Evolutionary conservation across 2,113 vertebrate species (phyloP).

Genomic region (Loxodonta africana): DNA sequence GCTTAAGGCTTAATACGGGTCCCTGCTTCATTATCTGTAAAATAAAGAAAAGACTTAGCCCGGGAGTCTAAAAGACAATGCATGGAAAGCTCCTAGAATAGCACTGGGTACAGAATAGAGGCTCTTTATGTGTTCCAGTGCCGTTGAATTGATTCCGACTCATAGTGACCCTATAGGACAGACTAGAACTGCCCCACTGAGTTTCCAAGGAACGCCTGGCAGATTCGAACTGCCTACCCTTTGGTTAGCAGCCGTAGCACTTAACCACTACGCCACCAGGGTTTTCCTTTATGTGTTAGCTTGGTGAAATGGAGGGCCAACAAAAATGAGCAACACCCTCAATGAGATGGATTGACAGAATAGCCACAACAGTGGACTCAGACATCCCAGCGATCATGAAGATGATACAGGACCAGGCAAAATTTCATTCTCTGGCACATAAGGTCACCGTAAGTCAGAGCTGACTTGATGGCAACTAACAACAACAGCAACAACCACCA

Average conservation of each 20-base stretch:
- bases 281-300: neutral
- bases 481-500: too few species aligned
- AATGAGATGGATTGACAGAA: neutral
- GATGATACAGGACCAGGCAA: neutral
- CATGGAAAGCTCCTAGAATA: accelerated
- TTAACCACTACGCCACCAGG: too few species aligned
- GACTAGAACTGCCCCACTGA: too few species aligned
- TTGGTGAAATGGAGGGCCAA: neutral
- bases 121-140: neutral
- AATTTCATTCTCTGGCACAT: neutral
- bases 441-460: neutral
- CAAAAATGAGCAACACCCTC: neutral
- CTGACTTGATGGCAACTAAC: neutral
- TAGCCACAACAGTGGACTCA: neutral
- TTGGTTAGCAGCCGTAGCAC: too few species aligned
- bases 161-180: too few species aligned
- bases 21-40: too few species aligned
- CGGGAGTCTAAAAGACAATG: neutral
- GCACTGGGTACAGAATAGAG: neutral
- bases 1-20: neutral
- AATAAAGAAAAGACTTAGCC: neutral
- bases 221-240: too few species aligned
- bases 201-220: too few species aligned
- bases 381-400: neutral
- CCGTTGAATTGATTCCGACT: too few species aligned